These are phyloP conservation scores for Thyatira batis DNA, from an alignment of 2,888 invertebrate species.

Conservation along the genomic window DNA sequence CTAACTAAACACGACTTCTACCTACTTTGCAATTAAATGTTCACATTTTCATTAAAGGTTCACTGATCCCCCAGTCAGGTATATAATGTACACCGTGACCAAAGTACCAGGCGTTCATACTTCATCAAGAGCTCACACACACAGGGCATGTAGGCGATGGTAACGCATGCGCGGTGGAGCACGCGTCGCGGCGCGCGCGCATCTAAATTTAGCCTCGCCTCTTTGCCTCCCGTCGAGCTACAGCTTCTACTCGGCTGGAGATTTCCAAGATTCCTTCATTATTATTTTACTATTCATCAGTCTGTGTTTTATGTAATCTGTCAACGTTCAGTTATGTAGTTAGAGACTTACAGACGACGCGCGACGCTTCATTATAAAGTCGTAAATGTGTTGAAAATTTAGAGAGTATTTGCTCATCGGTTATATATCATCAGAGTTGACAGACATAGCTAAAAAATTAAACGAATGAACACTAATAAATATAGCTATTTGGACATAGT, in stretches of 20 bases:
- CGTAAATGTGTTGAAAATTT: background rate
- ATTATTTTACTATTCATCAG: slow-evolving; percentile 33
- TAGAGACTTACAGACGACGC: background rate
- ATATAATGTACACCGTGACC: slow-evolving; percentile 25
- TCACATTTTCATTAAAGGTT: slow-evolving; percentile 16
- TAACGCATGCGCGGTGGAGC: slow-evolving; percentile 50
- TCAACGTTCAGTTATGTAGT: slow-evolving; percentile 11
- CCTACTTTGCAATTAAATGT: no score
- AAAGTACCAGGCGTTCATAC: slow-evolving; percentile 37
- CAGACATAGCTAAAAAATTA: no score
- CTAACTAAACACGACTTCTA: no score
- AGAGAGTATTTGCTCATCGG: no score
- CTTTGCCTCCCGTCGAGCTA: slow-evolving; percentile 68
- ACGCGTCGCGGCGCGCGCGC: slow-evolving; percentile 72
- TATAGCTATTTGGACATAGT: no score
- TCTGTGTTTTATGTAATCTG: slow-evolving; percentile 24
- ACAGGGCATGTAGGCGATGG: slow-evolving; percentile 28
- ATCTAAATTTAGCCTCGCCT: slow-evolving; percentile 67
- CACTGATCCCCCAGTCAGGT: slow-evolving; percentile 29
- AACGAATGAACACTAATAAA: no score
- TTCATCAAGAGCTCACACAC: slow-evolving; percentile 41
- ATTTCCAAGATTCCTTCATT: slow-evolving; percentile 72
- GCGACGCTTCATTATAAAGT: background rate
- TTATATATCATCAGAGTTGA: no score
- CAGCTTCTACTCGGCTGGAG: slow-evolving; percentile 54